Conservation (phyloP, 1,140 invertebrate genomes). For the Drosophila mayri region DNA sequence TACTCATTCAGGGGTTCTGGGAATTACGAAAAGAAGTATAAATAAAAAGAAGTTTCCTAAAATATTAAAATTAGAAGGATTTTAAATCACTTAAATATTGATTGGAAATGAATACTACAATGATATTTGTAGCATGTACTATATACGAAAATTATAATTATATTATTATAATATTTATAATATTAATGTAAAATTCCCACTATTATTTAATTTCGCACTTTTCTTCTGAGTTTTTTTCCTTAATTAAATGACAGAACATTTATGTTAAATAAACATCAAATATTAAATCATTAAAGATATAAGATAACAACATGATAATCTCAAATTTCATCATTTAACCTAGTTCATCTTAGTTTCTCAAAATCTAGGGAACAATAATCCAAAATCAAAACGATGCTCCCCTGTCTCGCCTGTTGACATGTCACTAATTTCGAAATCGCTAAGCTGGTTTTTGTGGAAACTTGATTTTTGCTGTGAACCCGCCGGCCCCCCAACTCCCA, state of each 20-base stretch:
- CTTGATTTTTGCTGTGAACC: slow-evolving; percentile 56
- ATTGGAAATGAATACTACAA: no score
- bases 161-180: no score
- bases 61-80: neutral
- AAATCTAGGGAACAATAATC: neutral
- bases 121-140: neutral
- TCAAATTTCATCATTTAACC: neutral
- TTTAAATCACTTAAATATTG: neutral
- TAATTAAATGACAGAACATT: neutral
- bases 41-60: neutral
- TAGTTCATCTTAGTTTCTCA: no score
- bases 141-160: neutral
- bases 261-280: neutral
- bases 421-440: slow-evolving; percentile 74
- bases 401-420: slow-evolving; percentile 64
- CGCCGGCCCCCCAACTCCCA: neutral
- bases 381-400: slow-evolving; percentile 22
- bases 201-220: neutral
- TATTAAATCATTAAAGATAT: no score
- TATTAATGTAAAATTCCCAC: neutral
- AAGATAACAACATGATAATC: neutral
- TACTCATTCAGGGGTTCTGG: slow-evolving; percentile 18
- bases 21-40: neutral
- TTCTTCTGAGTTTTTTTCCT: neutral
- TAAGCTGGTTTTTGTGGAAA: slow-evolving; percentile 65